Base-by-base conservation (phyloP, 1,140 invertebrate genomes). In the Littorina saxatilis region DNA sequence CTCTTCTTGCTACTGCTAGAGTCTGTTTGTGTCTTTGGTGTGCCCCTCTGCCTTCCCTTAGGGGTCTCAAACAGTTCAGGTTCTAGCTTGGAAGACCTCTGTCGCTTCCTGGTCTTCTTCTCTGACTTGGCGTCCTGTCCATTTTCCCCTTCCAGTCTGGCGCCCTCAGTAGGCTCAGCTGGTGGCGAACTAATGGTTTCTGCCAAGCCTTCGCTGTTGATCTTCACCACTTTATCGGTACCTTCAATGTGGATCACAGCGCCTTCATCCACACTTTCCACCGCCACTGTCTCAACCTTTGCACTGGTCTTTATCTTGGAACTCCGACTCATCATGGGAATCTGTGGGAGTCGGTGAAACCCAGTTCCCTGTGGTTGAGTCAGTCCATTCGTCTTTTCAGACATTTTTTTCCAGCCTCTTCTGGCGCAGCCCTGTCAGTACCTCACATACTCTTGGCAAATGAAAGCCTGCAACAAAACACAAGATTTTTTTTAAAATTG, bases 281-380 rank as follows among this genome's bases (percentile, higher is more conserved):
- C 66, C 23, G 81, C 82, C 23, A 75, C 32, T 20, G 68, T 58
- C 35, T 68, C 55, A 50, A 73, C 37, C 43, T 89, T 89, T 2
- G 83, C 83, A 27, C 86, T 86, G 1, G 84, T 75, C 81, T 91
- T 91, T 70, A 89, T 91, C 73, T 90, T 88, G 11, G 86, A 76
- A 80, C 86, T 88, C 7, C 85, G 72, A 17, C 84, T 84, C 85
- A 89, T 84, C 15, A 83, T 86, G 17, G 90, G 85, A 17, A 91
- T 88, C 63, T 90, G 90, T 27, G 90, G 90, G 4, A 91, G 80
- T 35, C 87, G 84, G 82, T 90, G 90, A 63, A 85, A 80, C n/a
- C 82, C 82, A 39, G 73, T 81, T 13, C 63, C 55, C 27, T 82
- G 35, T 35, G 79, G 79, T 29, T 63, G 47, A 4, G 47, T 40